Evolutionary conservation across 2,797 vertebrate species (phyloP).

Genomic region (Ctenosaura bakeri): DNA sequence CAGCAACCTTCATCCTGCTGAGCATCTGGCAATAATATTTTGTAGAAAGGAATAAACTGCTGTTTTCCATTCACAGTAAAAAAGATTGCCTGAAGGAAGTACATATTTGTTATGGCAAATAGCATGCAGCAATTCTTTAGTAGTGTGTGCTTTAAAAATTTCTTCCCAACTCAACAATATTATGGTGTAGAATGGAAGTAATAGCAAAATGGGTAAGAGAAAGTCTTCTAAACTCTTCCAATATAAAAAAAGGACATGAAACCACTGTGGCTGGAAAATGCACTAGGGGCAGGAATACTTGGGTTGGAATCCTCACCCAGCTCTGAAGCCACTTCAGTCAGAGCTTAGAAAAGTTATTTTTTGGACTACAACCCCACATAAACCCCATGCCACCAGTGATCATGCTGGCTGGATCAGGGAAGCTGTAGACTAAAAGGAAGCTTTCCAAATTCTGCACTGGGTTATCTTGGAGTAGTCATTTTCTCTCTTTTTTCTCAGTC

Average conservation of each 20-base stretch:
- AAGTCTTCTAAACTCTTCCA: not conserved
- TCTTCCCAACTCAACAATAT: not conserved
- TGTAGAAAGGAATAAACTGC: conserved; percentile 25
- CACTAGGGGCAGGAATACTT: not conserved
- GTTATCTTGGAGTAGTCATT: not conserved
- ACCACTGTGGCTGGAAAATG: too few relatives aligned
- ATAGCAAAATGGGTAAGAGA: not conserved
- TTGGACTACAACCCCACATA: too few relatives aligned
- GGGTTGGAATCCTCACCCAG: not conserved
- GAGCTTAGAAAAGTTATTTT: too few relatives aligned
- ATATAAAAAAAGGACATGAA: not conserved
- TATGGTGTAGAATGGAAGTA: not conserved
- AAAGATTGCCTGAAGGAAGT: conserved; percentile 16
- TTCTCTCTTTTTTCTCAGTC: not conserved
- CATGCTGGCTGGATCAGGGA: too few relatives aligned
- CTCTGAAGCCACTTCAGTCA: not conserved
- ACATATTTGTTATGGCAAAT: conserved; percentile 29
- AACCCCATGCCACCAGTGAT: too few relatives aligned
- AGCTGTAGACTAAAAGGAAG: too few relatives aligned
- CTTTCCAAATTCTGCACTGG: too few relatives aligned
- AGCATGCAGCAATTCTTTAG: conserved; percentile 7
- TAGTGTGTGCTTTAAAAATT: not conserved
- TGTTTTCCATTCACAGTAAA: conserved; percentile 32
- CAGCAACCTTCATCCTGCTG: not conserved
- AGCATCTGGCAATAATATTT: conserved; percentile 43